Base-by-base conservation (phyloP, 2,797 vertebrate genomes). In the Thripadectes ignobilis region DNA sequence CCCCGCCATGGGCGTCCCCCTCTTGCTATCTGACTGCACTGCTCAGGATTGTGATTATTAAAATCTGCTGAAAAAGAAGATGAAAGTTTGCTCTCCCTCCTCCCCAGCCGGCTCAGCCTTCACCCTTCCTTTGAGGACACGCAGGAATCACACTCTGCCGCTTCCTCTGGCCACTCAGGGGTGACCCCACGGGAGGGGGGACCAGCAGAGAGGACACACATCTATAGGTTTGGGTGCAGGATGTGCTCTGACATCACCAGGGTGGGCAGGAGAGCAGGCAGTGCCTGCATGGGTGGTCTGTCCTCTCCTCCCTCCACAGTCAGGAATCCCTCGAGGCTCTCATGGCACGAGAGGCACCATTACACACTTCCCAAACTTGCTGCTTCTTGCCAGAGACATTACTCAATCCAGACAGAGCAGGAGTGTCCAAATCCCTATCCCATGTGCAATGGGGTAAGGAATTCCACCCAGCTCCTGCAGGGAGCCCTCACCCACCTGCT, bases 381-480 rank as follows among this genome's bases (percentile, higher is more conserved):
- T 1, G 57, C n/a, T 21, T 9, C 65, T 65, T 85, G 95, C 95
- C 94, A 95, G 82, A 57, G 36, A 13, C 55, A 52, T 95, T 76
- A 73, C 85, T 95, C 92, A 89, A 19, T 4, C 27, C 74, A 58
- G 74, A 51, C 51, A 14, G 4, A 3, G 32, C 12, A n/a, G 2
- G 14, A 49, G 78, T 10, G 0, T 41, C 63, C 14, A 4, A 26
- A 41, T 61, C 63, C 55, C 57, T 10, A 38, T 21, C 62, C 57
- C 39, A 4, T 4, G 41, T 6, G 45, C 79, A 5, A 5, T 2
- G 1, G 10, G 34, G 20, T 10, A 4, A 19, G 73, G 61, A 75
- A 17, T 34, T 2, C 2, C 59, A 26, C 6, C 38, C 4, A 3
- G 21, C 9, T 7, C 74, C 61, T 12, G 0, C 67, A 7, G 29